Percentiles rank a stretch among this genome's conserved stretches.
Conservation (phyloP, 2,888 invertebrate species). For the Scaeva pyrastri region DNA sequence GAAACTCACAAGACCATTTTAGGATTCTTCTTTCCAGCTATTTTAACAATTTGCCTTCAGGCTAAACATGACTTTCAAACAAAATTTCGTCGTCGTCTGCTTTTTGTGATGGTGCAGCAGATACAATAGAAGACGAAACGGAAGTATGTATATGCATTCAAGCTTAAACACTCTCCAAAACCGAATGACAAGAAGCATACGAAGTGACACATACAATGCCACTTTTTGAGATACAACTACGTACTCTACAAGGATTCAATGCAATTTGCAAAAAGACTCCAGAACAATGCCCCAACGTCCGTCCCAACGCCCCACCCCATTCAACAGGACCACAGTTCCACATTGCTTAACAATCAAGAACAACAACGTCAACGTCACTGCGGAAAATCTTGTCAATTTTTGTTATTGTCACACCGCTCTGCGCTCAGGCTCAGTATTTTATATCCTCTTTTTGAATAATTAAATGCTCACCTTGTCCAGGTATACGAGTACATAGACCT, state of each 20-base stretch:
- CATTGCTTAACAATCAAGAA: constrained; percentile 51
- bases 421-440: constrained; percentile 21
- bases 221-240: not conserved
- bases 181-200: constrained; percentile 33
- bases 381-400: constrained; percentile 40
- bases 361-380: constrained; percentile 37
- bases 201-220: not conserved
- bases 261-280: constrained; percentile 4
- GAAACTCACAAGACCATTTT: constrained; percentile 33
- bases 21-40: constrained; percentile 28
- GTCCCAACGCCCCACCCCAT: not conserved
- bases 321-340: not conserved
- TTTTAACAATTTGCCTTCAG: constrained; percentile 52
- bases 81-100: constrained; percentile 28
- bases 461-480: constrained; percentile 30
- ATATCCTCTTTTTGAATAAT: constrained; percentile 46
- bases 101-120: not conserved
- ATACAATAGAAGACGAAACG: constrained; percentile 1
- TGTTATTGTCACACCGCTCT: not conserved
- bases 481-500: constrained; percentile 1
- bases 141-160: not conserved
- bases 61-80: constrained; percentile 38
- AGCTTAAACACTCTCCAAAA: constrained; percentile 23
- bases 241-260: not conserved
- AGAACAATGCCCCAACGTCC: not conserved